These are phyloP conservation scores for Centropyge bicolor DNA, from an alignment of 2,797 vertebrate species.

Conservation along the genomic window DNA sequence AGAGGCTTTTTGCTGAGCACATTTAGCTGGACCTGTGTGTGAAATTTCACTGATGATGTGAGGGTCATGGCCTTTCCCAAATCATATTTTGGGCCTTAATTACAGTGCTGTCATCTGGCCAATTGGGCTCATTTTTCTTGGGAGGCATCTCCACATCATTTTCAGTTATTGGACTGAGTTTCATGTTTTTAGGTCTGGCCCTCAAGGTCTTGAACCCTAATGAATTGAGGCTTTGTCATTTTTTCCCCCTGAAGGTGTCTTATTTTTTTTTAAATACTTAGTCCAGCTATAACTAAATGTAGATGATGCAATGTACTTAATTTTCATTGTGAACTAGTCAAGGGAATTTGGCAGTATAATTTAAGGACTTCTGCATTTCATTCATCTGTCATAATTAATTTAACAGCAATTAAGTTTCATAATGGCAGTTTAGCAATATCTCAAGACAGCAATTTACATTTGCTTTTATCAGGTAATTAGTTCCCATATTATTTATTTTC, in stretches of 20 bases:
- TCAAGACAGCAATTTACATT: constrained; percentile 4
- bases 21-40: too few relatives aligned
- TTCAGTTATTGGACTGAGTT: too few relatives aligned
- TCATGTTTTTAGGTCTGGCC: too few relatives aligned
- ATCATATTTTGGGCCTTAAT: too few relatives aligned
- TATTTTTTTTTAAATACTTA: not conserved
- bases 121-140: too few relatives aligned
- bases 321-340: constrained; percentile 6
- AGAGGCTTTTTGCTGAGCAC: too few relatives aligned
- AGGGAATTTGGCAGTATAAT: not conserved
- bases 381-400: constrained; percentile 4
- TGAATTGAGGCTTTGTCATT: not conserved
- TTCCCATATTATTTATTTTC: not conserved
- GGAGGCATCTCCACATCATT: too few relatives aligned
- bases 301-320: not conserved
- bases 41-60: too few relatives aligned
- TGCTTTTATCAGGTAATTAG: constrained; percentile 3
- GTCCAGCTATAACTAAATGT: not conserved
- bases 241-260: not conserved
- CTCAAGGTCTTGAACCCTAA: too few relatives aligned
- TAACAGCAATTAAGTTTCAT: not conserved
- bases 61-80: too few relatives aligned
- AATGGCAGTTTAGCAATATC: constrained; percentile 5
- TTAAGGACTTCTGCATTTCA: not conserved
- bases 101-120: too few relatives aligned